Evolutionary conservation across 2,113 vertebrate genomes (phyloP).

Genomic region (Lepisosteus osseus): DNA sequence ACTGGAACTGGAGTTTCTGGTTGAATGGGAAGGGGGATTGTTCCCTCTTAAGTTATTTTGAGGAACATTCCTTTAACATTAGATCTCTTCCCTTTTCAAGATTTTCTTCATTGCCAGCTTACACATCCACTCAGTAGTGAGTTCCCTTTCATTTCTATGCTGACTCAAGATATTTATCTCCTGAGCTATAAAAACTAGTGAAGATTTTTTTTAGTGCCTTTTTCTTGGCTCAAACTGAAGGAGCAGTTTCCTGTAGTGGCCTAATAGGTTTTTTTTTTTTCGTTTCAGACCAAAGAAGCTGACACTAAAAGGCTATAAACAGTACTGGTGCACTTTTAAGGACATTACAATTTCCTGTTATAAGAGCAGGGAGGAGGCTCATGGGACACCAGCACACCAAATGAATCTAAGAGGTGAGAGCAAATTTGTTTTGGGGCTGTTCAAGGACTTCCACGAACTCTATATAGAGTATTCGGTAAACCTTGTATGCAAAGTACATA

Average conservation of each 20-base stretch:
- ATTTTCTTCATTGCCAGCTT: background rate
- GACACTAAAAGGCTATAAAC: constrained; percentile 96
- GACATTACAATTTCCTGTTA: constrained; percentile 98
- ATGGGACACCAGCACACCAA: constrained; percentile 86
- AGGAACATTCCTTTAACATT: background rate
- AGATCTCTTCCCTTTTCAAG: background rate
- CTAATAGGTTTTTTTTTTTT: constrained; percentile 23
- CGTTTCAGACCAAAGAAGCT: constrained; percentile 89
- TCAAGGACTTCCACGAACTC: too few species aligned
- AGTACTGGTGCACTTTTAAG: constrained; percentile 98
- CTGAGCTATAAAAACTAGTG: too few species aligned
- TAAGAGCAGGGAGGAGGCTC: constrained; percentile 94
- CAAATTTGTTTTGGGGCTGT: background rate
- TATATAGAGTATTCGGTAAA: too few species aligned
- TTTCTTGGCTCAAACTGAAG: background rate
- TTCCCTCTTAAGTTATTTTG: background rate
- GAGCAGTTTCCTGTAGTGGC: constrained; percentile 20
- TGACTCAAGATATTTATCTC: too few species aligned
- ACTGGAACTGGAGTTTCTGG: too few species aligned
- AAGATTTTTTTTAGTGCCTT: background rate
- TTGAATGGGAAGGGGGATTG: background rate
- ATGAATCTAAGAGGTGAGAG: constrained; percentile 92
- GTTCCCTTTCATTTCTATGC: too few species aligned
- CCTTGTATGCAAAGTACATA: too few species aligned
- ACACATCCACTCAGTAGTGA: too few species aligned